Base-by-base conservation (phyloP, 2,888 invertebrate genomes). In the Tanytarsus gracilentus region DNA sequence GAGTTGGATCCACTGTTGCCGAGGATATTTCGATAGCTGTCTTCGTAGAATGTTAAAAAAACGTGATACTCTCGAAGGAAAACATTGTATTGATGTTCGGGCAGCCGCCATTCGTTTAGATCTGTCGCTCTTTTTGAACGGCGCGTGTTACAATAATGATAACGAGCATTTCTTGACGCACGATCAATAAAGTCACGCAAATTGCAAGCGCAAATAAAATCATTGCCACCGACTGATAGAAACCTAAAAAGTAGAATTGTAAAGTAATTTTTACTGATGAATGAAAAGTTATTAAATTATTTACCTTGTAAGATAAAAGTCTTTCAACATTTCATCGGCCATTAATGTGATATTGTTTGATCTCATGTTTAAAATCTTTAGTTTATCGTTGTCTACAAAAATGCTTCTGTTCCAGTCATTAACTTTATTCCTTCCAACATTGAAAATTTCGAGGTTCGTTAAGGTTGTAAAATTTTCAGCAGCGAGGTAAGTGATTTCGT, bases 331-430 rank as follows among this genome's bases (percentile, higher is more conserved):
- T 40, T 76, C 75, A 11, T 72, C 68, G 0, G 79, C 75, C 7
- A 84, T 72, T 7, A 79, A 66, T 53, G 79, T 80, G 7, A 84
- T 75, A 27, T 77, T 79, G 61, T 83, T 83, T 1, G 75, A 68
- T 18, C 70, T 71, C 4, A 83, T 49, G 1, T 75, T 74, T 0
- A 83, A 65, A 2, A 76, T 65, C 26, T 70, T 68, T 2, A 83
- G 63, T 0, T 70, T 68, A 1, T 68, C 65, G 63, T 79, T 77
- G 0, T 69, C 49, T 0, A 66, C 65, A 61, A 78, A 78, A 0
- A 71, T 69, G 0, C 70, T 68, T 0, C 65, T 65, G 11, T 76
- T 76, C 83, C 84, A 84, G 1, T 79, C 73, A 0, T 69, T 71
- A 0, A 83, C 67, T 62, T 78, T 74, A 63, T 84, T 84, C 1